A percentile compares a stretch with the other conserved stretches of the same genome.
phyloP scores from a whole-genome alignment of 1,140 invertebrate species.

The Drosophila equinoxialis region DNA sequence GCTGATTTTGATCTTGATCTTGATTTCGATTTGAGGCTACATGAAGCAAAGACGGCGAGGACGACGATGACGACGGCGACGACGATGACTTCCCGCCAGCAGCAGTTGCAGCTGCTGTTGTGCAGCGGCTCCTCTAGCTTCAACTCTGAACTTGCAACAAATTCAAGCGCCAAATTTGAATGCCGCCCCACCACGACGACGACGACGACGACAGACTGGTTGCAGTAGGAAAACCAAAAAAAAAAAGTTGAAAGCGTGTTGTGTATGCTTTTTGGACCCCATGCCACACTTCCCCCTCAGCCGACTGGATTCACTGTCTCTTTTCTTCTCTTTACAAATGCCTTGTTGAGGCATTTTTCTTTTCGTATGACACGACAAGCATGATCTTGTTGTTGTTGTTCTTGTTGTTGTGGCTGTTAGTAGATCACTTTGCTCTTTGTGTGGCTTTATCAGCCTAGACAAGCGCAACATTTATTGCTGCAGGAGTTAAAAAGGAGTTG shows the following conservation, averaged over 20 bases:
- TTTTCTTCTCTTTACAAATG: background rate
- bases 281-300: conserved; percentile 30
- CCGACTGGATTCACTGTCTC: background rate
- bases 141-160: conserved; percentile 82
- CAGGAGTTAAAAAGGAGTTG: conserved; percentile 76
- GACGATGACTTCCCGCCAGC: conserved; percentile 53
- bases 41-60: conserved; percentile 59
- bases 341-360: conserved; percentile 66
- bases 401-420: conserved; percentile 67
- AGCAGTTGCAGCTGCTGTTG: conserved; percentile 38
- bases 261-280: conserved; percentile 72
- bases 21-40: conserved; percentile 78
- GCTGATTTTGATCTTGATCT: conserved; percentile 77
- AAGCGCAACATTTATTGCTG: conserved; percentile 80
- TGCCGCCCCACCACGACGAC: conserved; percentile 68
- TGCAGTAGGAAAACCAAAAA: background rate
- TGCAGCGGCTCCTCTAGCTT: conserved; percentile 56
- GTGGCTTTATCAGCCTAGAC: conserved; percentile 79
- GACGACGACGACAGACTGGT: conserved; percentile 29
- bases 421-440: conserved; percentile 80
- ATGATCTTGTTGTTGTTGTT: conserved; percentile 74
- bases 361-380: conserved; percentile 82
- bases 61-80: conserved; percentile 24
- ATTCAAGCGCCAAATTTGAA: conserved; percentile 82
- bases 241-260: conserved; percentile 38